Percentiles rank a stretch among this genome's conserved stretches.
phyloP scores from a whole-genome alignment of 2,797 vertebrate genomes.

The Holocentrus rufus region DNA sequence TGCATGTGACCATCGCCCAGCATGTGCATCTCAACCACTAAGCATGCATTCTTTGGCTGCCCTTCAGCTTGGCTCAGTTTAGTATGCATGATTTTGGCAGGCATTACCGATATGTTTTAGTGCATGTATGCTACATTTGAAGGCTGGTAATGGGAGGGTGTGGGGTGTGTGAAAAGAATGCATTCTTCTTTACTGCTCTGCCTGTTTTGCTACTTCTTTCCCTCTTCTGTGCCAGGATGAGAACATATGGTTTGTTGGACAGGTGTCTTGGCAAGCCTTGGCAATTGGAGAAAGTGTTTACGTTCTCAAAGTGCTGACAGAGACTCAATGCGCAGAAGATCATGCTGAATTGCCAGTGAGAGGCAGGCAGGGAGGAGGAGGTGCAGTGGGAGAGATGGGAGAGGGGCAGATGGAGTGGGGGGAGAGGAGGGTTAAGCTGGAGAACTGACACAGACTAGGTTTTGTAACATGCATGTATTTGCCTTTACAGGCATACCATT shows the following conservation, averaged over 20 bases:
- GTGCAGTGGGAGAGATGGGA: conserved; percentile 30
- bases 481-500: conserved; percentile 18
- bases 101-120: conserved; percentile 48
- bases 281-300: conserved; percentile 76
- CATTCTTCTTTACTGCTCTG: conserved; percentile 21
- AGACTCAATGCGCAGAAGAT: conserved; percentile 52
- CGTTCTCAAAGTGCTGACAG: conserved; percentile 71
- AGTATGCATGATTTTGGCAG: conserved; percentile 65
- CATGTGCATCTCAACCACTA: conserved; percentile 67
- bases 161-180: conserved; percentile 19
- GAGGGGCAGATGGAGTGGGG: conserved; percentile 51
- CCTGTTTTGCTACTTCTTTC: conserved; percentile 40
- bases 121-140: conserved; percentile 47
- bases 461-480: conserved; percentile 34
- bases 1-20: conserved; percentile 67
- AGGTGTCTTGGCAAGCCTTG: conserved; percentile 74
- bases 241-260: conserved; percentile 67
- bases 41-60: conserved; percentile 78
- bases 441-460: conserved; percentile 31
- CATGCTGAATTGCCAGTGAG: conserved; percentile 65
- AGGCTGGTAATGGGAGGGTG: conserved; percentile 25
- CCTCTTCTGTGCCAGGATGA: conserved; percentile 42
- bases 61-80: conserved; percentile 69
- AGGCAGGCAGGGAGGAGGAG: conserved; percentile 23
- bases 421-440: conserved; percentile 38